phyloP scores from a whole-genome alignment of 2,888 invertebrate species.

The Pammene fasciana region DNA sequence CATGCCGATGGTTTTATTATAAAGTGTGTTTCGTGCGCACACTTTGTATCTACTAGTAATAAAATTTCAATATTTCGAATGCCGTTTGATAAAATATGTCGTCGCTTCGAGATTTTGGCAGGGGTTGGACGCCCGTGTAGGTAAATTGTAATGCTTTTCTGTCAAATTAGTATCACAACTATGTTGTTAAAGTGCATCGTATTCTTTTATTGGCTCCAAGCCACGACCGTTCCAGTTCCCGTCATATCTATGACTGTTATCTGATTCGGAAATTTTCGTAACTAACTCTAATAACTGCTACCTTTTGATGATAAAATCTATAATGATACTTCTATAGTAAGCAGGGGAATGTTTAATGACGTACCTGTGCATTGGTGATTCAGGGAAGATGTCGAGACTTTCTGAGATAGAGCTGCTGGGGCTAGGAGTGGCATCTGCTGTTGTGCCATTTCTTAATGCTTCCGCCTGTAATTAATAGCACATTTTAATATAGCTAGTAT shows the following conservation, averaged over 20 bases:
- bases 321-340: slow-evolving; percentile 47
- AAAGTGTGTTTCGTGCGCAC: slow-evolving; percentile 64
- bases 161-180: slow-evolving; percentile 72
- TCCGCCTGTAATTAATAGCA: slow-evolving; percentile 67
- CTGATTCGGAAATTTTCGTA: slow-evolving; percentile 46
- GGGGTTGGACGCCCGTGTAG: slow-evolving; percentile 61
- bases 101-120: slow-evolving; percentile 64
- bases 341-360: slow-evolving; percentile 40
- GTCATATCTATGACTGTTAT: slow-evolving; percentile 59
- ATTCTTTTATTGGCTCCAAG: slow-evolving; percentile 69
- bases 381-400: slow-evolving; percentile 94
- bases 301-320: slow-evolving; percentile 20
- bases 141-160: slow-evolving; percentile 72
- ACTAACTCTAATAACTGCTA: slow-evolving; percentile 36
- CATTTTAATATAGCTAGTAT: slow-evolving; percentile 15
- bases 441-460: slow-evolving; percentile 83
- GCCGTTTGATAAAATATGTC: slow-evolving; percentile 52
- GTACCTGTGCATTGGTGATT: slow-evolving; percentile 92
- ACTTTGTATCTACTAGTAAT: slow-evolving; percentile 63
- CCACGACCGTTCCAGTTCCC: slow-evolving; percentile 64
- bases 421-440: slow-evolving; percentile 91
- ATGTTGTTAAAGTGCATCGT: slow-evolving; percentile 54
- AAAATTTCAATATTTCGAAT: slow-evolving; percentile 65
- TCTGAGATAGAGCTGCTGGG: slow-evolving; percentile 96
- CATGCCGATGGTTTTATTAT: slow-evolving; percentile 75